phyloP scores from a whole-genome alignment of 2,888 invertebrate species.

The Rhyacophila evoluta region DNA sequence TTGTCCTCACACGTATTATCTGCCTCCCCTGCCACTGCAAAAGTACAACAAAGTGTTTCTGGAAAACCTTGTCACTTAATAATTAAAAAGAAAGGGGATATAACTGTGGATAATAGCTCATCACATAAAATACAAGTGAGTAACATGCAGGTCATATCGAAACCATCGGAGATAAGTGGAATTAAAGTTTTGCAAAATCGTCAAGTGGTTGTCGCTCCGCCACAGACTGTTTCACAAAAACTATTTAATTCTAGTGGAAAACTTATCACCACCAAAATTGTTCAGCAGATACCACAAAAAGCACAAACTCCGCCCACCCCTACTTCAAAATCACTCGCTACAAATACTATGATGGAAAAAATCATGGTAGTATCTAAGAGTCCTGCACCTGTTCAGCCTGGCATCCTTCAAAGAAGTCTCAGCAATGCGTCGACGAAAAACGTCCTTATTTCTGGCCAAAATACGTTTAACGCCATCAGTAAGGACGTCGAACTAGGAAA shows the following conservation, averaged over 20 bases:
- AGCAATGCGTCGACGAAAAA: slow-evolving; percentile 59
- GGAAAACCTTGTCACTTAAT: slow-evolving; percentile 66
- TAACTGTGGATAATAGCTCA: slow-evolving; percentile 58
- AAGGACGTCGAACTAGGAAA: slow-evolving; percentile 60
- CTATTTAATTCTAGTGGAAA: slow-evolving; percentile 62
- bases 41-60: slow-evolving; percentile 56
- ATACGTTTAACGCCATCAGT: slow-evolving; percentile 58
- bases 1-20: slow-evolving; percentile 45
- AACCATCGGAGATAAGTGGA: slow-evolving; percentile 60
- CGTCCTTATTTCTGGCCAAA: slow-evolving; percentile 61
- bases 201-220: slow-evolving; percentile 64
- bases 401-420: slow-evolving; percentile 47
- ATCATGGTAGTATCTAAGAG: slow-evolving; percentile 66
- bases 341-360: slow-evolving; percentile 61
- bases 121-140: slow-evolving; percentile 62
- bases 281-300: slow-evolving; percentile 51
- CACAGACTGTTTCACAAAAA: slow-evolving; percentile 62
- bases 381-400: slow-evolving; percentile 40
- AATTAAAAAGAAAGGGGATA: slow-evolving; percentile 61
- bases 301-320: slow-evolving; percentile 49
- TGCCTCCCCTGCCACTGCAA: slow-evolving; percentile 60
- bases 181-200: slow-evolving; percentile 66
- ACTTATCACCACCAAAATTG: slow-evolving; percentile 66
- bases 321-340: slow-evolving; percentile 59
- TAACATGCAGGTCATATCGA: slow-evolving; percentile 66